Base-by-base conservation (phyloP, 2,797 vertebrate species). In the Knipowitschia caucasica region DNA sequence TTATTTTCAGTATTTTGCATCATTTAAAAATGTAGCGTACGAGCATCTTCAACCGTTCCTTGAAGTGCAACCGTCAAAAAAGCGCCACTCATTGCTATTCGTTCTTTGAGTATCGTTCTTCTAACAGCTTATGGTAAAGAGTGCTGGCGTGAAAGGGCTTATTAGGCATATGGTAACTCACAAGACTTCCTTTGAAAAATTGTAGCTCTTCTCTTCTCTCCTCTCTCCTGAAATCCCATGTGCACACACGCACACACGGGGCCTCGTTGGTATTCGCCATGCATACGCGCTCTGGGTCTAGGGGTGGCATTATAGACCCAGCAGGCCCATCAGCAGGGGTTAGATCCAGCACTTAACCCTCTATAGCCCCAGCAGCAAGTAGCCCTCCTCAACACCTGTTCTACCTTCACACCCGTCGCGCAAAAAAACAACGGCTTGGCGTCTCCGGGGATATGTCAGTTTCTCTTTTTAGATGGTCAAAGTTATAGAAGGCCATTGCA, bases 231-330 rank as follows among this genome's bases (percentile, higher is more conserved):
- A 54, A 69, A 46, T 49, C 46, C 46, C 14, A 27, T 17, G 20
- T 56, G 42, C 33, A 44, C 42, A 49, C 61, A 47, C 30, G 50
- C 50, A 59, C 56, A 67, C 71, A 60, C 58, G 49, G 55, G 5
- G 25, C 44, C 72, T 83, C 14, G 64, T 88, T 88, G 62, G 66
- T 80, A 88, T 86, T 88, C 82, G 57, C 56, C 27, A 6, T 50
- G 65, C 69, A 66, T 59, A 75, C 4, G 17, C 75, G 75, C 73
- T 80, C 78, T 64, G 21, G 24, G 67, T 73, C 78, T 67, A 63
- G 66, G 75, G 71, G 71, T 71, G 79, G 81, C 71, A 80, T 82
- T 80, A 84, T 69, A 59, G 71, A 75, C 81, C 71, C 84, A 77
- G 80, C 84, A 53, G 80, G 84, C 63, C 49, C 71, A 74, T 73